Conservation (phyloP, 2,888 invertebrate species). For the Thumatha senex region DNA sequence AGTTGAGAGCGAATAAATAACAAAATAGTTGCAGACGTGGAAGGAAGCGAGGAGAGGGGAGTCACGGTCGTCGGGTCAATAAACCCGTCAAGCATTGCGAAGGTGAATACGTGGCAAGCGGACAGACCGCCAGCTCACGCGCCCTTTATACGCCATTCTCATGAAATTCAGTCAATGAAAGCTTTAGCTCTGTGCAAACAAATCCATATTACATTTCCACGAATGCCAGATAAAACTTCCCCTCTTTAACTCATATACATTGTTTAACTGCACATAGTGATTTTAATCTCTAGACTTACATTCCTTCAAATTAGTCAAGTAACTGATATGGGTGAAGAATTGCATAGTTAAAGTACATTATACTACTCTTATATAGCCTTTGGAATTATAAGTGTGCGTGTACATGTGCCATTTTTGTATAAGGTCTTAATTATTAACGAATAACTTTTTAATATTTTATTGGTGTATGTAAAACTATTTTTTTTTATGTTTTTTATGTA, state of each 20-base stretch:
- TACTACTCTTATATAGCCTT: background rate
- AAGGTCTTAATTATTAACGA: no score
- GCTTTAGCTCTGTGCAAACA: constrained; percentile 34
- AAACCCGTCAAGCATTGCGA: constrained; percentile 55
- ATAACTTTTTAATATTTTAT: no score
- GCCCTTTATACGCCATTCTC: constrained; percentile 33
- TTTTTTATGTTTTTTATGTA: no score
- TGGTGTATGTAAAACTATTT: no score
- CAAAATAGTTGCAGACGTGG: constrained; percentile 37
- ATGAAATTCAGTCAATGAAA: constrained; percentile 51
- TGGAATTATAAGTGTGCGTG: background rate
- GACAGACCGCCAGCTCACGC: constrained; percentile 37
- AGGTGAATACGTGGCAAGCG: constrained; percentile 45
- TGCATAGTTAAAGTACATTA: background rate
- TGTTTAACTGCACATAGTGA: constrained; percentile 23
- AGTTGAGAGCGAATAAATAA: constrained; percentile 25
- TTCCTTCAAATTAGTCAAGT: background rate
- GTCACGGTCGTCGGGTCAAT: constrained; percentile 77
- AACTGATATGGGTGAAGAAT: background rate
- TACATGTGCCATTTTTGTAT: background rate
- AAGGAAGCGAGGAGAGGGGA: constrained; percentile 46
- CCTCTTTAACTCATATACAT: constrained; percentile 28
- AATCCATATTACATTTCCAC: constrained; percentile 25
- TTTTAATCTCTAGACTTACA: constrained; percentile 18
- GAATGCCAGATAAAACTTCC: constrained; percentile 27